Evolutionary conservation across 2,888 invertebrate species (phyloP).

Genomic region (Drosophila anceps): DNA sequence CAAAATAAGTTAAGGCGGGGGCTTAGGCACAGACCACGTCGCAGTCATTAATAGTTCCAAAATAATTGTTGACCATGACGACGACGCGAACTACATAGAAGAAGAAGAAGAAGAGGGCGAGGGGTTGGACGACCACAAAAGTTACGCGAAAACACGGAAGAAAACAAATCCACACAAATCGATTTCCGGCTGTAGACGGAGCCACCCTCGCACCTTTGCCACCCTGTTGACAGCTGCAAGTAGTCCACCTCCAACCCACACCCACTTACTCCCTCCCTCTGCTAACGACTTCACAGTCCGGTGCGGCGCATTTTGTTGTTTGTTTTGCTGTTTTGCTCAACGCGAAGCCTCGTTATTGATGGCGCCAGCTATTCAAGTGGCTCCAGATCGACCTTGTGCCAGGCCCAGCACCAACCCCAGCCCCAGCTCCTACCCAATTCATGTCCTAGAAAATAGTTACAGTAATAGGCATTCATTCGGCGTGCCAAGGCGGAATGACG

Average conservation of each 20-base stretch:
- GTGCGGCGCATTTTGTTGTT: conserved; percentile 59
- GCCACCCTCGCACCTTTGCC: conserved; percentile 50
- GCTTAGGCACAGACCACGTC: conserved; percentile 45
- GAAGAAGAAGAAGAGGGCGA: background rate
- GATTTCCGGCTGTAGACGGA: conserved; percentile 63
- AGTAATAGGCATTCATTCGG: conserved; percentile 70
- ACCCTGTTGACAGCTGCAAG: conserved; percentile 73
- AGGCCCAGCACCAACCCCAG: conserved; percentile 9
- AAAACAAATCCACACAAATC: conserved; percentile 80
- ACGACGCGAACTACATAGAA: background rate
- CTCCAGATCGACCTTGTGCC: conserved; percentile 72
- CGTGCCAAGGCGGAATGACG: conserved; percentile 69
- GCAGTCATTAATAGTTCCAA: conserved; percentile 75
- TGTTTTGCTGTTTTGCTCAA: conserved; percentile 69
- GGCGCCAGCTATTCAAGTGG: conserved; percentile 58
- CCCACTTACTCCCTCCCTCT: background rate
- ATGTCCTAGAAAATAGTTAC: conserved; percentile 45
- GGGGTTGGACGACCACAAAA: conserved; percentile 41
- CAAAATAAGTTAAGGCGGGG: conserved; percentile 30
- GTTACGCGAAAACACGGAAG: conserved; percentile 62
- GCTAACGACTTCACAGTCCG: conserved; percentile 65
- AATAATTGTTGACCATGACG: conserved; percentile 79
- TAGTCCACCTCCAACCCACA: conserved; percentile 32
- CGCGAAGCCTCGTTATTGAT: conserved; percentile 72
- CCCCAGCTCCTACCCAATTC: background rate